These are phyloP conservation scores for Scaptodrosophila latifasciaeformis DNA, from an alignment of 2,888 invertebrate species.

Conservation along the genomic window DNA sequence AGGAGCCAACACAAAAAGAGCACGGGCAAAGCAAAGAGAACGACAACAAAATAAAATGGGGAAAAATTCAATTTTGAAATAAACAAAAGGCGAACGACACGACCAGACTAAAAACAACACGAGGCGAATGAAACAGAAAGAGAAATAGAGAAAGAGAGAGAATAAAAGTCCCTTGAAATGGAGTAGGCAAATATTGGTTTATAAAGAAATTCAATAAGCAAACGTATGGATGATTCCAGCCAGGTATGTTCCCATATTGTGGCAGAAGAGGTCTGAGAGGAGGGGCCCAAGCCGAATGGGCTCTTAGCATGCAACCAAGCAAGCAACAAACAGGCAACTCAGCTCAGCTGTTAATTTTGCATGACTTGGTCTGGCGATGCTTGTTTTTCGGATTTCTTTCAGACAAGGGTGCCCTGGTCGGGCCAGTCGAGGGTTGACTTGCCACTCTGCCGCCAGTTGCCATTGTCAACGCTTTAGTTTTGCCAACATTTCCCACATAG, in stretches of 20 bases:
- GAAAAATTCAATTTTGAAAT: conserved; percentile 60
- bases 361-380: conserved; percentile 19
- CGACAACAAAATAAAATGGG: conserved; percentile 37
- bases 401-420: too few relatives aligned
- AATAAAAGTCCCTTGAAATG: not conserved
- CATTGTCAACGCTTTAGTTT: conserved; percentile 53
- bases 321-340: not conserved
- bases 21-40: conserved; percentile 3
- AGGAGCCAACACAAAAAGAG: conserved; percentile 9
- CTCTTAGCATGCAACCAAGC: conserved; percentile 44
- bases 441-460: conserved; percentile 57
- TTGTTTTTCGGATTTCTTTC: too few relatives aligned
- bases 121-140: not conserved
- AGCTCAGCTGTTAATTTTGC: conserved; percentile 55
- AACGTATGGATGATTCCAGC: not conserved
- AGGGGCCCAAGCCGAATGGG: conserved; percentile 20
- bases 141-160: too few relatives aligned
- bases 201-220: conserved; percentile 35
- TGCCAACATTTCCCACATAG: not conserved
- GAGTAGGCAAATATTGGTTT: conserved; percentile 34
- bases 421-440: too few relatives aligned
- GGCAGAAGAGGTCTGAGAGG: too few relatives aligned
- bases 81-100: conserved; percentile 50
- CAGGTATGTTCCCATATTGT: too few relatives aligned
- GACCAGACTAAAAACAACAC: conserved; percentile 9